Evolutionary conservation across 2,888 invertebrate genomes (phyloP).

Genomic region (Andrena hattorfiana): DNA sequence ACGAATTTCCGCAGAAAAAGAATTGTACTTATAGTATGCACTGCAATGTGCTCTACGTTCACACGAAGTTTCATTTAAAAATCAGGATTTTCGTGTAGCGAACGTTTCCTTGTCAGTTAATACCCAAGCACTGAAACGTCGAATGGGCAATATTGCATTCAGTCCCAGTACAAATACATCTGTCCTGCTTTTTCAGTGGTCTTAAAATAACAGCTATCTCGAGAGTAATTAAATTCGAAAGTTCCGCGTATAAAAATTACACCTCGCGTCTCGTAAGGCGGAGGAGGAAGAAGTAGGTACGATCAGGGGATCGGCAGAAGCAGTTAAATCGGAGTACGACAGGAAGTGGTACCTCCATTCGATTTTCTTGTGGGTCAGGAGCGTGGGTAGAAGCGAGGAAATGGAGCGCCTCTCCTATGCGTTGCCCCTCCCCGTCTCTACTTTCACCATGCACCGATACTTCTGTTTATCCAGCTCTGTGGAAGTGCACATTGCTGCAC

Average conservation of each 20-base stretch:
- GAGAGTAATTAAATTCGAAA: neutral
- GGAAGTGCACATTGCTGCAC: constrained; percentile 13
- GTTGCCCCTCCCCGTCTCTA: constrained; percentile 52
- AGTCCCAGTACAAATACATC: no score
- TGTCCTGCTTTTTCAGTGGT: no score
- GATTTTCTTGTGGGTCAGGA: constrained; percentile 60
- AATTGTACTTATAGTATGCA: no score
- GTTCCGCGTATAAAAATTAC: neutral
- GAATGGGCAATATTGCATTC: no score
- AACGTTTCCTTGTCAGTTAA: no score
- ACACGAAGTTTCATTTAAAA: no score
- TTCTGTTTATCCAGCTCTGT: constrained; percentile 28
- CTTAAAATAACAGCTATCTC: neutral
- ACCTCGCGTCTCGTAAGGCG: neutral
- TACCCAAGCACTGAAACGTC: no score
- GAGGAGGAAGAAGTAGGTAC: neutral
- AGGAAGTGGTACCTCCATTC: constrained; percentile 56
- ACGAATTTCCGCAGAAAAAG: no score
- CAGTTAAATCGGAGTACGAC: constrained; percentile 33
- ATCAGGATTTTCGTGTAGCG: no score
- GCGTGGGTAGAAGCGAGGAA: constrained; percentile 63
- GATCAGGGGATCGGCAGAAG: neutral
- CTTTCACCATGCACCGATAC: constrained; percentile 63
- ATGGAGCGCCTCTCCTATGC: constrained; percentile 56
- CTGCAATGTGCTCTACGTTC: no score